Base-by-base conservation (phyloP, 30 jellyfish, hydroid and myxozoan species). In the Aurelia aurita region DNA sequence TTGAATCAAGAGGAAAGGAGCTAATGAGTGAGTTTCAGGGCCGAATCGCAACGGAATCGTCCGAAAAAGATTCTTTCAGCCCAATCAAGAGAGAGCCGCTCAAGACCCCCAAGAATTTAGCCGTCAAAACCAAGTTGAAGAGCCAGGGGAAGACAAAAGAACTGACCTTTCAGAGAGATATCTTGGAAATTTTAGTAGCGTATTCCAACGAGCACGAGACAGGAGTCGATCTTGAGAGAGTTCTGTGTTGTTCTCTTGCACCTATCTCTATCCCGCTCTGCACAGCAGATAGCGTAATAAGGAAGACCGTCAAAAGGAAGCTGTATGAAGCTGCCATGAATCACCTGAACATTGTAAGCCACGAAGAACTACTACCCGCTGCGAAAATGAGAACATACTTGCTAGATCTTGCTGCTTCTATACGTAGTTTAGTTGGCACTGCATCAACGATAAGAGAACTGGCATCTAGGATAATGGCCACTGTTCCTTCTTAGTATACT, bases 201-300 rank as follows among this genome's bases (percentile, higher is more conserved):
- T 22, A 74, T 21, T 74, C 87, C 25, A 74, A 54, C 78, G 2
- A 31, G 39, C 39, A 31, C 39, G 39, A 31, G 4, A 31, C 39
- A 77, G 78, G 89, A 25, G 58, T 79, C 57, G 54, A 79, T 44
- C 53, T 79, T 16, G 81, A 60, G 19, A 61, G 49, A 34, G 90
- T 43, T 19, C 70, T 60, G 44, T 19, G 66, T 26, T 79, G 7
- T 44, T 70, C 90, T 10, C 59, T 79, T 10, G 90, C 81, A n/a
- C 90, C 90, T 2, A 43, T 79, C 22, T 61, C 81, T 0, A 34
- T 79, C 2, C 81, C 81, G 21, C 90, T 79, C 1, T 34, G 72
- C 71, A 59, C 90, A 59, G 57, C 90, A 14, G 90, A 79, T 61
- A 71, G 90, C 21, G 44, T 71, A 3, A 10, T 15, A 31, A 55